Conservation (phyloP, 37 sponge, comb jelly and placozoan genomes). For the Geodia barretti region DNA sequence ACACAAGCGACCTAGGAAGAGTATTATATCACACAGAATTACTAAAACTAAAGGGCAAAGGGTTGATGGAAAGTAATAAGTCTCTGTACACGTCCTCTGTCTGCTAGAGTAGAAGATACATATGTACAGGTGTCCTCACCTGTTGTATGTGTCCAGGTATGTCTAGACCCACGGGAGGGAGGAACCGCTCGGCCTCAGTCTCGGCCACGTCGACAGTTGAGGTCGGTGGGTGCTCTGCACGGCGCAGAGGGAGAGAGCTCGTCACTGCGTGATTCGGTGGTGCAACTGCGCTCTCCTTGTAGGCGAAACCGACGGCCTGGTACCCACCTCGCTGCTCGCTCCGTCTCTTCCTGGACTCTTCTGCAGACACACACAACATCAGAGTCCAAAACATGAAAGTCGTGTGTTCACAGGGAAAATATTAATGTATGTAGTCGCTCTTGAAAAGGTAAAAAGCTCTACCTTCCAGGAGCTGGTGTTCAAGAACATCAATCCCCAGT, state of each 20-base stretch:
- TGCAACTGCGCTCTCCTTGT: conserved; percentile 2
- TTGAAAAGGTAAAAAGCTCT: too few species aligned
- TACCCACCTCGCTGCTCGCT: conserved; percentile 25
- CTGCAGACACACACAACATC: conserved; percentile 7
- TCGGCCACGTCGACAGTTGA: conserved; percentile 40
- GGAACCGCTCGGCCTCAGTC: conserved; percentile 31
- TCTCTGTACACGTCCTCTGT: too few species aligned
- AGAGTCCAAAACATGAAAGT: too few species aligned
- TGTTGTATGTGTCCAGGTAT: conserved; percentile 39
- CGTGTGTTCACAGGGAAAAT: too few species aligned
- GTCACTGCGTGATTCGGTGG: not conserved
- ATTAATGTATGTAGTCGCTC: too few species aligned
- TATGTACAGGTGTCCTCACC: too few species aligned
- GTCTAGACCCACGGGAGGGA: conserved; percentile 31
- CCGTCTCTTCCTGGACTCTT: conserved; percentile 73
- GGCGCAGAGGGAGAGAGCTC: not conserved
- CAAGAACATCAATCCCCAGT: conserved; percentile 69
- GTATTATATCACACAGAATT: too few species aligned
- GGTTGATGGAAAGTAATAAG: too few species aligned
- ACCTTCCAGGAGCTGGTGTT: conserved; percentile 59
- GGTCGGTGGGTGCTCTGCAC: conserved; percentile 44
- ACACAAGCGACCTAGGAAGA: too few species aligned
- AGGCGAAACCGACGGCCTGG: conserved; percentile 72
- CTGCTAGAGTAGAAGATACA: too few species aligned
- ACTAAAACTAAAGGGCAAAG: too few species aligned